Conservation (phyloP, 2,797 vertebrate species). For the Esox masquinongy region DNA sequence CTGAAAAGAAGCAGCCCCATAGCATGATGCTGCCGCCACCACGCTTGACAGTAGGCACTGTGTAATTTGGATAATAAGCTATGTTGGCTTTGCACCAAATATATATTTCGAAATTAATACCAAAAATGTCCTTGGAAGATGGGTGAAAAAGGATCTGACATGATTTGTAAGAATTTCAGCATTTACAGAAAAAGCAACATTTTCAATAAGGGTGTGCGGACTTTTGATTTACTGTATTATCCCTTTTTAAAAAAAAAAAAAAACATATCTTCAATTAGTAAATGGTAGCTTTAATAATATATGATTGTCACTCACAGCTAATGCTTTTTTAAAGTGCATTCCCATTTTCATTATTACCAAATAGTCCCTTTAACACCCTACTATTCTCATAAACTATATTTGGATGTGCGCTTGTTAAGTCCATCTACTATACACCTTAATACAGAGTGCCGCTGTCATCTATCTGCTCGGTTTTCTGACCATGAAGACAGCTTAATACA, state of each 20-base stretch:
- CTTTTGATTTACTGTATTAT: neutral
- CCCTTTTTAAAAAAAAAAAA: neutral
- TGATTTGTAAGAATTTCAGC: too few species aligned
- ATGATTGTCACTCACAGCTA: constrained; percentile 58
- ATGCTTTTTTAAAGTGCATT: constrained; percentile 61
- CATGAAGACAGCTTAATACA: neutral
- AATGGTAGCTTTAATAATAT: constrained; percentile 19
- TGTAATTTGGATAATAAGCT: too few species aligned
- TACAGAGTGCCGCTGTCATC: neutral
- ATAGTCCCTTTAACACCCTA: constrained; percentile 13
- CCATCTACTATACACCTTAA: constrained; percentile 5
- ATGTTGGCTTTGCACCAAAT: too few species aligned
- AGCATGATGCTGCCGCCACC: too few species aligned
- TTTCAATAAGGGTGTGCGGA: too few species aligned
- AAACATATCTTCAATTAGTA: neutral
- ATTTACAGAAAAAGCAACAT: too few species aligned
- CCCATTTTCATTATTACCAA: constrained; percentile 39
- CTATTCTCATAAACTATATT: constrained; percentile 50
- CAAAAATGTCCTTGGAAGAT: too few species aligned
- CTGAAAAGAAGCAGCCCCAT: too few species aligned
- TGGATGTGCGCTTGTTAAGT: constrained; percentile 57
- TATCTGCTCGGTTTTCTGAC: neutral
- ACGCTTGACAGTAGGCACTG: too few species aligned
- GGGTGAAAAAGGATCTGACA: too few species aligned
- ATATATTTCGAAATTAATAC: too few species aligned